These are phyloP conservation scores for Lipophrys pholis DNA, from an alignment of 2,113 vertebrate species.

Conservation along the genomic window DNA sequence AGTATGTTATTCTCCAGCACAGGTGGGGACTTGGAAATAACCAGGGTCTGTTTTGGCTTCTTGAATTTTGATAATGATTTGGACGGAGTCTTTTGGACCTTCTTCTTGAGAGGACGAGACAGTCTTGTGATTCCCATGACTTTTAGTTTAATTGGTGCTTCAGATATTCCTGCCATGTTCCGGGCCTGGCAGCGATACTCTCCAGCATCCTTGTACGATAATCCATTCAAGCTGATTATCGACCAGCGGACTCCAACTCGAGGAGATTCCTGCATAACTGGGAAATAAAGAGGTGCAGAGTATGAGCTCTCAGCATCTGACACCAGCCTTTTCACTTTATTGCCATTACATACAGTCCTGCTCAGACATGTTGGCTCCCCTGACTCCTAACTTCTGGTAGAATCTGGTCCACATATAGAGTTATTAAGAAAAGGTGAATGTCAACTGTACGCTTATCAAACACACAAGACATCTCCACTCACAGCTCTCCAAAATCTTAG, in stretches of 20 bases:
- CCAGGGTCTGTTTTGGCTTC: slow-evolving; percentile 25
- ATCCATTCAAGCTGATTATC: slow-evolving; percentile 89
- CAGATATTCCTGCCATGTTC: slow-evolving; percentile 90
- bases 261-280: slow-evolving; percentile 93
- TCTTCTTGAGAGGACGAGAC: slow-evolving; percentile 62
- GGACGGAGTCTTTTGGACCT: slow-evolving; percentile 40
- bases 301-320: background rate
- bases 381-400: background rate
- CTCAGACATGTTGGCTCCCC: background rate
- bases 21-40: background rate
- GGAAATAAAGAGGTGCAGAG: slow-evolving; percentile 25
- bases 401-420: too few relatives aligned
- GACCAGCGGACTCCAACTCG: slow-evolving; percentile 92
- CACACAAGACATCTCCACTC: slow-evolving; percentile 40
- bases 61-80: slow-evolving; percentile 46
- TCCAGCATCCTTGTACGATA: slow-evolving; percentile 92
- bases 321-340: background rate
- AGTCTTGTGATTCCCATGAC: slow-evolving; percentile 86
- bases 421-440: too few relatives aligned
- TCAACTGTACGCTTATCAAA: too few relatives aligned
- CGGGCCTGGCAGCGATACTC: slow-evolving; percentile 93
- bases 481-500: slow-evolving; percentile 75
- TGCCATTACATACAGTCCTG: too few relatives aligned
- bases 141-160: slow-evolving; percentile 89
- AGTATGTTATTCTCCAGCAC: slow-evolving; percentile 18